Percentiles rank a stretch among this genome's conserved stretches.
These are phyloP conservation scores for Archaeoteleia sp. DNA, from an alignment of 2,888 invertebrate species.

Conservation along the genomic window DNA sequence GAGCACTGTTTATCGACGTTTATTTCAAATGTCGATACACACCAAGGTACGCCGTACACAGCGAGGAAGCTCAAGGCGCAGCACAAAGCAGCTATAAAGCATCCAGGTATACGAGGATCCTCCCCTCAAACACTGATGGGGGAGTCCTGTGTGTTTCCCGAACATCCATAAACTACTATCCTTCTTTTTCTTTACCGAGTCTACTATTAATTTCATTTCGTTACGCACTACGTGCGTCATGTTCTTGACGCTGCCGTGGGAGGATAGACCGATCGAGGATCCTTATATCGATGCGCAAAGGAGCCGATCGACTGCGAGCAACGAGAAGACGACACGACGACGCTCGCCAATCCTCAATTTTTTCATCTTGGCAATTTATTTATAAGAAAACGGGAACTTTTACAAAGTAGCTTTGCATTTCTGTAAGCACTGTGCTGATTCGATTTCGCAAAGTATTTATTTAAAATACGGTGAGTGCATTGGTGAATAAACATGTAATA, in stretches of 20 bases:
- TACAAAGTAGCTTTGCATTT: too few relatives aligned
- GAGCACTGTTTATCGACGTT: conserved; percentile 40
- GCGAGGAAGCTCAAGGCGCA: conserved; percentile 42
- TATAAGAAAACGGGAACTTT: too few relatives aligned
- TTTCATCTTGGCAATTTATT: conserved; percentile 3
- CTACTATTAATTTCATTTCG: conserved; percentile 34
- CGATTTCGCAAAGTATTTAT: too few relatives aligned
- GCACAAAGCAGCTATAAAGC: conserved; percentile 60
- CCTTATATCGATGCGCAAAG: conserved; percentile 31
- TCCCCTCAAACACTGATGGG: conserved; percentile 16
- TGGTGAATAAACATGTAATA: too few relatives aligned
- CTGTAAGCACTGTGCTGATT: too few relatives aligned
- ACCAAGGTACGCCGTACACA: conserved; percentile 27
- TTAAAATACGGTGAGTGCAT: too few relatives aligned
- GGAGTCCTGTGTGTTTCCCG: conserved; percentile 13
- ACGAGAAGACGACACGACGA: conserved; percentile 34
- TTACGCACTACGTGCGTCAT: conserved; percentile 29
- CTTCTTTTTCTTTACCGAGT: conserved; percentile 11
- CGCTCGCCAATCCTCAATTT: conserved; percentile 21
- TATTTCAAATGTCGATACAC: conserved; percentile 31
- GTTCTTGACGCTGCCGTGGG: conserved; percentile 45
- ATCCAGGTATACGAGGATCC: conserved; percentile 41
- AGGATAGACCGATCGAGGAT: conserved; percentile 46
- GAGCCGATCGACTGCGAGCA: conserved; percentile 42
- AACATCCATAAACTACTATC: conserved; percentile 13